A percentile compares a stretch with the other conserved stretches of the same genome.
phyloP scores from a whole-genome alignment of 1,140 invertebrate species.

The Neocloeon triangulifer region DNA sequence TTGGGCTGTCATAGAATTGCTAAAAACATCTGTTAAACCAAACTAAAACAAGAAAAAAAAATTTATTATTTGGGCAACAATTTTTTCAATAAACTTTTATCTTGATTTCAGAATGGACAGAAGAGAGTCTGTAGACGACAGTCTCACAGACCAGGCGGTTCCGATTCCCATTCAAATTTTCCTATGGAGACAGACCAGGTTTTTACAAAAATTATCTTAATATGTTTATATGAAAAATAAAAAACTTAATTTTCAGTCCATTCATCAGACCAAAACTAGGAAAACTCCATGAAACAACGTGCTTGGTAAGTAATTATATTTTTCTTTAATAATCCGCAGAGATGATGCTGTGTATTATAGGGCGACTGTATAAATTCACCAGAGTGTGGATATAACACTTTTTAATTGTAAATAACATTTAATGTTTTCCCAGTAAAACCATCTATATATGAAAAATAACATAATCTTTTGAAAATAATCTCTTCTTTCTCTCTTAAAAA shows the following conservation, averaged over 20 bases:
- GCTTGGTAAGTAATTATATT: slow-evolving; percentile 53
- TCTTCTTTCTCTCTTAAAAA: slow-evolving; percentile 7
- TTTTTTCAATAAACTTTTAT: too few relatives aligned
- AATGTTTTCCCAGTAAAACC: neutral
- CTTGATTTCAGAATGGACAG: slow-evolving; percentile 17
- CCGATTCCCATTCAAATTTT: slow-evolving; percentile 96
- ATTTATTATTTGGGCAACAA: too few relatives aligned
- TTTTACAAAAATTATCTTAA: slow-evolving; percentile 10
- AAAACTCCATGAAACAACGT: slow-evolving; percentile 88
- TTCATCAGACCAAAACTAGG: slow-evolving; percentile 82
- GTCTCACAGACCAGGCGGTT: slow-evolving; percentile 44
- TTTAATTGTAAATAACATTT: neutral
- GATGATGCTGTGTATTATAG: neutral
- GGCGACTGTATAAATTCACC: too few relatives aligned
- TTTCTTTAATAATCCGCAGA: slow-evolving; percentile 3
- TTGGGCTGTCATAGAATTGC: too few relatives aligned
- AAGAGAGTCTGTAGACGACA: slow-evolving; percentile 21
- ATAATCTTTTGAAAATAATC: neutral
- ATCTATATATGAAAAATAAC: neutral
- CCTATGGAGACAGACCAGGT: slow-evolving; percentile 91
- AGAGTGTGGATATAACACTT: too few relatives aligned
- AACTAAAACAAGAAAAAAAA: too few relatives aligned
- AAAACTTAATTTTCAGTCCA: slow-evolving; percentile 28
- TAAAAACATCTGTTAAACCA: too few relatives aligned
- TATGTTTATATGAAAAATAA: slow-evolving; percentile 5